phyloP scores from a whole-genome alignment of 2,113 vertebrate genomes.

The Blennius ocellaris region DNA sequence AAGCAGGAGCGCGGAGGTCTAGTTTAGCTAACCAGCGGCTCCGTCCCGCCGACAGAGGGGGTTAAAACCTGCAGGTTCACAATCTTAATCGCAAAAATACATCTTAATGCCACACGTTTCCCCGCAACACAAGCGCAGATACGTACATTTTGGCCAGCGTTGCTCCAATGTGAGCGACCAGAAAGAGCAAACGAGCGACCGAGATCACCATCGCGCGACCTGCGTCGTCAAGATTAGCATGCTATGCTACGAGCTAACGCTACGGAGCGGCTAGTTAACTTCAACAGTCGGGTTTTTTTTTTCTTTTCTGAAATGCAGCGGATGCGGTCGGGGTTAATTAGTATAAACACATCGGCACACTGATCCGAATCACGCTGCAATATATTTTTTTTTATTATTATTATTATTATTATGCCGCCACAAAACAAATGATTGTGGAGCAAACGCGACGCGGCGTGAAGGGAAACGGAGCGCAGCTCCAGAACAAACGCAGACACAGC shows the following conservation, averaged over 20 bases:
- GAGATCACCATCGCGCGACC: slow-evolving; percentile 23
- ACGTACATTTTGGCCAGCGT: fast-evolving
- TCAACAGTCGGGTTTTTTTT: too few relatives aligned
- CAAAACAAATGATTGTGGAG: not conserved
- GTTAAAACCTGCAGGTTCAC: slow-evolving; percentile 41
- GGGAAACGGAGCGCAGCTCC: too few relatives aligned
- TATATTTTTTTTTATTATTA: too few relatives aligned
- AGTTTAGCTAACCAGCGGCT: slow-evolving; percentile 11
- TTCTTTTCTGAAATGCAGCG: not conserved
- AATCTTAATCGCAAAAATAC: not conserved
- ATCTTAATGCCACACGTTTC: not conserved
- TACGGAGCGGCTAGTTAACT: slow-evolving; percentile 38
- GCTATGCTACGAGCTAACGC: slow-evolving; percentile 46
- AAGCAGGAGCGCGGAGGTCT: slow-evolving; percentile 27
- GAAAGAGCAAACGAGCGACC: not conserved
- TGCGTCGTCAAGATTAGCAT: slow-evolving; percentile 74
- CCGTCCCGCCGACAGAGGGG: slow-evolving; percentile 57
- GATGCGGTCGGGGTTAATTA: not conserved
- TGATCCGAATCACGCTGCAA: fast-evolving
- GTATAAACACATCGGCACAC: not conserved
- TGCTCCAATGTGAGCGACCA: not conserved
- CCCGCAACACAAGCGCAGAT: not conserved
- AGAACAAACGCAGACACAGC: slow-evolving; percentile 15
- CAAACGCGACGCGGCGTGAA: too few relatives aligned
- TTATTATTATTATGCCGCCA: too few relatives aligned